A percentile compares a stretch with the other conserved stretches of the same genome.
Conservation (phyloP, 2,113 vertebrate species). For the Nothocercus nigrocapillus region DNA sequence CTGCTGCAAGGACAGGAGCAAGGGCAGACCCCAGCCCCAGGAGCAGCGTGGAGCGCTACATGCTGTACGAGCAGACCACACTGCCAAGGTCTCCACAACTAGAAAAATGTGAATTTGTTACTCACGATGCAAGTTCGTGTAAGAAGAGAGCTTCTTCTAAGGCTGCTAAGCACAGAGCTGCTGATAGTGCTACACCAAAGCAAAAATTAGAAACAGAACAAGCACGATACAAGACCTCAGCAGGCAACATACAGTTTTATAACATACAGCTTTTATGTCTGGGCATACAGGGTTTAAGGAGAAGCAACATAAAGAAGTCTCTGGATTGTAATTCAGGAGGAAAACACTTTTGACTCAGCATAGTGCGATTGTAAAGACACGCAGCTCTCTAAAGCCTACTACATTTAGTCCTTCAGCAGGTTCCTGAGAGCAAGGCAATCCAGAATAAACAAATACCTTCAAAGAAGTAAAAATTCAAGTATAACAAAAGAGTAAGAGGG, state of each 20-base stretch:
- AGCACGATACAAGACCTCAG: neutral
- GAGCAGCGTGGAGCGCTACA: neutral
- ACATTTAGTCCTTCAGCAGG: neutral
- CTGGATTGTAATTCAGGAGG: neutral
- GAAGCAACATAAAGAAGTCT: neutral
- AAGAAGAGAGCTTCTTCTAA: neutral
- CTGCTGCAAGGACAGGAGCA: neutral
- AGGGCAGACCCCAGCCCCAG: neutral
- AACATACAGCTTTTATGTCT: neutral
- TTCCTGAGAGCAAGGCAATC: neutral
- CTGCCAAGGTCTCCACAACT: neutral
- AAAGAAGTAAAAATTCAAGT: neutral
- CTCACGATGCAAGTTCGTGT: neutral
- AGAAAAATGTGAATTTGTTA: neutral
- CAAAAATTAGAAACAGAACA: neutral
- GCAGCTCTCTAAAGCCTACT: neutral
- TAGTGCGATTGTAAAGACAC: neutral
- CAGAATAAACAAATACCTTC: neutral
- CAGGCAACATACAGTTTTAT: neutral
- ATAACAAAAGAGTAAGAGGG: neutral
- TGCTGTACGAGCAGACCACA: accelerated
- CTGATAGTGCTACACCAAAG: neutral
- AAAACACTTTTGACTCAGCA: neutral
- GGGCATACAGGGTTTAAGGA: neutral
- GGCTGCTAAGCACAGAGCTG: neutral